Evolutionary conservation across 2,797 vertebrate genomes (phyloP).

Genomic region (Florisuga fusca): DNA sequence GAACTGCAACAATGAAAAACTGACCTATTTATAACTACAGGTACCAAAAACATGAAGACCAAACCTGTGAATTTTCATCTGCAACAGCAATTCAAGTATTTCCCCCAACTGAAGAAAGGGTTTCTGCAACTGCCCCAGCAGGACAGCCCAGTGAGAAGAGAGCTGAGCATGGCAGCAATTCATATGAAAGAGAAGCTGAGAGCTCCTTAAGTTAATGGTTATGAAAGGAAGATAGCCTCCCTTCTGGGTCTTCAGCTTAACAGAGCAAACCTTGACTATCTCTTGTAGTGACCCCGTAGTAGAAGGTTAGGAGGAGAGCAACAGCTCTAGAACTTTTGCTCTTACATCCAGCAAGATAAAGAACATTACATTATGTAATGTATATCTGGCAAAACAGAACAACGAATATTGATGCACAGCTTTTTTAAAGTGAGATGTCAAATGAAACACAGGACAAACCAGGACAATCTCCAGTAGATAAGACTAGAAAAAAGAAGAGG

Average conservation of each 20-base stretch:
- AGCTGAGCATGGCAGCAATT: neutral
- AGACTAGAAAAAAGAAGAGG: neutral
- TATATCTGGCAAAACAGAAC: conserved; percentile 4
- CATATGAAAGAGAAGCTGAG: neutral
- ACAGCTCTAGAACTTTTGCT: neutral
- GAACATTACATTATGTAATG: neutral
- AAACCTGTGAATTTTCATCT: neutral
- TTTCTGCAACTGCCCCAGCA: neutral
- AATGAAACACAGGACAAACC: neutral
- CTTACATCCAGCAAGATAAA: conserved; percentile 19
- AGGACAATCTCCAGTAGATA: neutral
- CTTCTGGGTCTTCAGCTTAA: neutral
- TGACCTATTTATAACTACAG: neutral
- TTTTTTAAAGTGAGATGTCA: conserved; percentile 7
- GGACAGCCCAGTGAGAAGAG: neutral
- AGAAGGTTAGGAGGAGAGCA: neutral
- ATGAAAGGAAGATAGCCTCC: neutral
- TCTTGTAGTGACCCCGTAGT: neutral
- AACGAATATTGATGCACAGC: neutral
- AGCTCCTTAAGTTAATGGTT: neutral
- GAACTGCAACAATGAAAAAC: neutral
- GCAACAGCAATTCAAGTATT: neutral
- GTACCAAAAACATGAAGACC: neutral
- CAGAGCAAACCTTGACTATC: neutral
- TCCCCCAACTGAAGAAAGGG: neutral